These are phyloP conservation scores for Drosophila kuntzei DNA, from an alignment of 2,888 invertebrate genomes.

Conservation along the genomic window DNA sequence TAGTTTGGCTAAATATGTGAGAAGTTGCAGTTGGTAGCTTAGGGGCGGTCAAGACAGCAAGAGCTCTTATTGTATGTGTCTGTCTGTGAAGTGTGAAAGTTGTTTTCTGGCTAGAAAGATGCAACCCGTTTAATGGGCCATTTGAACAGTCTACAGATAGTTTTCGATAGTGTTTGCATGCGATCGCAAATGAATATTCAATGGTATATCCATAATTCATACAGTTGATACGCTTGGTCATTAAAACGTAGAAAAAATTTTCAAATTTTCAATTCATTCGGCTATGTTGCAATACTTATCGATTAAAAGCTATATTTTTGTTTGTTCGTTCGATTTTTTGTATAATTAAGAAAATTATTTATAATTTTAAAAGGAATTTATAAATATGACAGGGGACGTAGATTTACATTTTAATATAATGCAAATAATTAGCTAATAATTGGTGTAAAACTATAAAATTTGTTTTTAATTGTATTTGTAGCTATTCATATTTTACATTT, in stretches of 20 bases:
- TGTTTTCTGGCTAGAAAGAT: slow-evolving; percentile 64
- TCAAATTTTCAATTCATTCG: slow-evolving; percentile 16
- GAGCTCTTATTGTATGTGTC: slow-evolving; percentile 35
- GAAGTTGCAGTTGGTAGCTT: slow-evolving; percentile 50
- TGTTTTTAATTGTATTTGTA: too few relatives aligned
- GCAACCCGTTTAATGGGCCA: slow-evolving; percentile 57
- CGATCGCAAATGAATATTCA: slow-evolving; percentile 41
- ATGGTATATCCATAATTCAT: slow-evolving; percentile 39
- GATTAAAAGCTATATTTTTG: slow-evolving; percentile 1
- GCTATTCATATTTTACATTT: too few relatives aligned
- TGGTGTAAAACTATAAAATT: too few relatives aligned
- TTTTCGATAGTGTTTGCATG: slow-evolving; percentile 27
- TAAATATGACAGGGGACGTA: too few relatives aligned
- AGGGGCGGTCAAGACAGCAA: slow-evolving; percentile 36
- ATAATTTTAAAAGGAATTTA: too few relatives aligned
- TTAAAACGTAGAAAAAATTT: slow-evolving; percentile 23
- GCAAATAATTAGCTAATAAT: too few relatives aligned
- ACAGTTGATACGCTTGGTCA: slow-evolving; percentile 3
- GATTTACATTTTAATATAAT: too few relatives aligned
- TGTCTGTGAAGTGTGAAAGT: slow-evolving; percentile 67
- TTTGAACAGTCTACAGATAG: slow-evolving; percentile 38
- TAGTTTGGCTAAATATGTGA: slow-evolving; percentile 76
- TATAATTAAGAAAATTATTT: too few relatives aligned
- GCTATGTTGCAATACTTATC: slow-evolving; percentile 3
- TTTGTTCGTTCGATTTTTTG: not conserved